Percentiles rank a stretch among this genome's conserved stretches.
phyloP scores from a whole-genome alignment of 1,140 invertebrate species.

The Dinoponera quadriceps region DNA sequence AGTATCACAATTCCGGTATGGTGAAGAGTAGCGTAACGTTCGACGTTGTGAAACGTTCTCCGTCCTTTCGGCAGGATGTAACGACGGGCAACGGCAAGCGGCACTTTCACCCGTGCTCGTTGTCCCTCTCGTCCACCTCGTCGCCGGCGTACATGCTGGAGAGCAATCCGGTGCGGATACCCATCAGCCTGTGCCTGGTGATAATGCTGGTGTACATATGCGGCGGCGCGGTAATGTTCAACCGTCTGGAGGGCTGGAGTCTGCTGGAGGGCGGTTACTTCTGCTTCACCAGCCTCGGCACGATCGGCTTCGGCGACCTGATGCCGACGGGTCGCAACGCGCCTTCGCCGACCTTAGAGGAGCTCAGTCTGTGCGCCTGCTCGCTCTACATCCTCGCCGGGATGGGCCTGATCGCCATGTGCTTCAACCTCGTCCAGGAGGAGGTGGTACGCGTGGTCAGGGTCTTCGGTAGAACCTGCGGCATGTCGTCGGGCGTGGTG shows the following conservation, averaged over 20 bases:
- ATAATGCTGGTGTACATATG: constrained; percentile 96
- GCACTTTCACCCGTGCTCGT: constrained; percentile 80
- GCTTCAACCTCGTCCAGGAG: constrained; percentile 98
- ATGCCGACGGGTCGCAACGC: constrained; percentile 90
- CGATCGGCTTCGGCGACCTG: constrained; percentile 95
- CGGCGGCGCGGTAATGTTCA: constrained; percentile 96
- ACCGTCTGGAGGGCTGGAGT: constrained; percentile 95
- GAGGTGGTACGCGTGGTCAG: constrained; percentile 91
- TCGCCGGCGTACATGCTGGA: constrained; percentile 77
- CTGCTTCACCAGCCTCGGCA: constrained; percentile 96
- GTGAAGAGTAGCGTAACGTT: too few species aligned
- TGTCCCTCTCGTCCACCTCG: constrained; percentile 78
- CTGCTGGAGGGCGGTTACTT: constrained; percentile 96
- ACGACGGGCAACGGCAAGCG: constrained; percentile 74
- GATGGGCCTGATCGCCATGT: constrained; percentile 98
- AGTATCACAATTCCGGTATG: too few species aligned
- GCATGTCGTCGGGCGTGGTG: constrained; percentile 81
- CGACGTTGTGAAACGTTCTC: not conserved
- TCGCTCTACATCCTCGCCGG: constrained; percentile 97
- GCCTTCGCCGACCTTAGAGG: constrained; percentile 89
- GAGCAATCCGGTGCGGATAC: constrained; percentile 88
- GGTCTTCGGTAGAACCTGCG: constrained; percentile 85
- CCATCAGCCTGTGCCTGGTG: constrained; percentile 95
- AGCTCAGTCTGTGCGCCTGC: constrained; percentile 92
- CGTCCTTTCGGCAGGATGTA: constrained; percentile 66